Evolutionary conservation across 2,113 vertebrate genomes (phyloP), one percentile per base, ranked within the genome.

Genomic region (Tor tambroides): DNA sequence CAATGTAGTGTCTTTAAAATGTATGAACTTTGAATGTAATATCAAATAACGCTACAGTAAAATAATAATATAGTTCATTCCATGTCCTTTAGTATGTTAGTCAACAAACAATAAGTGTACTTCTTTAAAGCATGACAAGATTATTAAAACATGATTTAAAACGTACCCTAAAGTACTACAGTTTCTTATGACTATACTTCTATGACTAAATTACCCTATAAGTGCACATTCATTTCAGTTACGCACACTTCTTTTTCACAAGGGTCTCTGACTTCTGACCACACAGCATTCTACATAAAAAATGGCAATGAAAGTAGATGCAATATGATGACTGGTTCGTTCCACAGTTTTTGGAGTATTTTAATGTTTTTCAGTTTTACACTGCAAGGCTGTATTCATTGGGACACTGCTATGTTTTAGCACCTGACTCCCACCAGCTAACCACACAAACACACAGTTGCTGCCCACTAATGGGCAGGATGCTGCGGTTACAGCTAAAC

Each of bases 391-490:
- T 65, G 15, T 43, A 65, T 65, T 49, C 30, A 65, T 43, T 81
- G n/a, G 35, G n/a, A 12, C 54, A 19, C 8, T 10, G 28, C 72
- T 67, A n/a, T 65, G 17, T 49, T 75, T 81, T 30, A 78, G 59
- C 87, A 87, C 88, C 82, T 83, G 87, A 41, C 46, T 43, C 51
- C 14, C 41, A 56, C 32, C 75, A 69, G 75, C 23, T 38, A 63
- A n/a, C 59, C 51, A 81, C 79, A 59, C 41, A 14, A 17, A 35
- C 61, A 79, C 56, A 43, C 86, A 65, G 75, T 59, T 67, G 82
- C 43, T 46, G 28, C 30, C 76, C 59, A 38, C 87, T 89, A 88
- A 87, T 85, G 86, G 83, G 38, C 86, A 90, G 88, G 90, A 90
- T 86, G 80, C 71, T 84, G 86, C 19, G 87, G 86, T 88, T 71